These are phyloP conservation scores for Encarsia formosa DNA, from an alignment of 2,888 invertebrate genomes.

Conservation along the genomic window DNA sequence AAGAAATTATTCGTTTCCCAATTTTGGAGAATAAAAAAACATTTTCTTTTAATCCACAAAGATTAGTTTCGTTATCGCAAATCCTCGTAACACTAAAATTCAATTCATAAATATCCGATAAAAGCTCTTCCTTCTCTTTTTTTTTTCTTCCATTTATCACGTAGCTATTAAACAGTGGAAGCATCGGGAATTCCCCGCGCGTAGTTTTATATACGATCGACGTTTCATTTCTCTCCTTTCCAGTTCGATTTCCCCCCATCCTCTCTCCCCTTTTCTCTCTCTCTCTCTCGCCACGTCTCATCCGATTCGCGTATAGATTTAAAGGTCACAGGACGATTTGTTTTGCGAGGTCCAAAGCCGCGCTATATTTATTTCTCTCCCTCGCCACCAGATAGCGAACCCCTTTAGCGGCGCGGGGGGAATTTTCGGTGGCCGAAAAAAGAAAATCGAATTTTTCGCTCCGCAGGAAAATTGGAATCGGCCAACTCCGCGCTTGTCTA, in stretches of 20 bases:
- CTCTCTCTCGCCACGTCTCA: neutral
- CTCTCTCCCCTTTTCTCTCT: constrained; percentile 2
- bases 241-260: neutral
- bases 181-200: too few relatives aligned
- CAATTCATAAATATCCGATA: too few relatives aligned
- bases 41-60: too few relatives aligned
- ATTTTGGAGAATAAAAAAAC: too few relatives aligned
- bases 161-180: constrained; percentile 8
- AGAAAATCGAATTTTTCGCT: constrained; percentile 26
- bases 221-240: neutral
- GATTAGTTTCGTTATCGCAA: too few relatives aligned
- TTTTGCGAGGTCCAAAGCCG: constrained; percentile 17
- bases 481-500: neutral
- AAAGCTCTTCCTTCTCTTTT: too few relatives aligned
- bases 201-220: neutral
- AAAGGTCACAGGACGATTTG: too few relatives aligned
- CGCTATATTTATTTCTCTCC: constrained; percentile 25
- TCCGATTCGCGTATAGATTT: neutral
- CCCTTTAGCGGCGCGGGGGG: constrained; percentile 17
- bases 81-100: too few relatives aligned
- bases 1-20: too few relatives aligned
- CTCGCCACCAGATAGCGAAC: constrained; percentile 17
- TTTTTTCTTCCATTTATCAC: too few relatives aligned
- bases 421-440: too few relatives aligned
- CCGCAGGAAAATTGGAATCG: constrained; percentile 20